Conservation (phyloP, 2,888 invertebrate species). For the Teleogryllus oceanicus region DNA sequence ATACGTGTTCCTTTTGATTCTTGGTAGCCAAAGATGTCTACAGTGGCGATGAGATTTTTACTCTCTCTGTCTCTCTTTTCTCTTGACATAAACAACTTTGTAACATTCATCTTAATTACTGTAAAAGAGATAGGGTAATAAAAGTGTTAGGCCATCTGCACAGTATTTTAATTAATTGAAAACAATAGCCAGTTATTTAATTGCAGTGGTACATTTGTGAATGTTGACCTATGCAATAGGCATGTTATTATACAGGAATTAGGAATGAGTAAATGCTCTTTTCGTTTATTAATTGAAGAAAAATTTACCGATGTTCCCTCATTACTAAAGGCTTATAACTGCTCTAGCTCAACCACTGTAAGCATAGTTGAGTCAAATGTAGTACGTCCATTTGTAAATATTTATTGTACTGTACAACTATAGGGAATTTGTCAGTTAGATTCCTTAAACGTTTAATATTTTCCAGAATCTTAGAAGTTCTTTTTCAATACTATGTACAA, state of each 20-base stretch:
- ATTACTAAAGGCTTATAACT: slow-evolving; percentile 18
- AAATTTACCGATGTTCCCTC: neutral
- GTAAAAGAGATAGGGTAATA: neutral
- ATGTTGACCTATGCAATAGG: slow-evolving; percentile 6
- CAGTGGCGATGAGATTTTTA: neutral
- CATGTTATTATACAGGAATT: neutral
- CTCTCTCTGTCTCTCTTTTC: neutral
- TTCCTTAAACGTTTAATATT: neutral
- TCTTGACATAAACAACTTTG: slow-evolving; percentile 11
- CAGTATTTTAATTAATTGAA: neutral
- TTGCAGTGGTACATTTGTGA: slow-evolving; percentile 4
- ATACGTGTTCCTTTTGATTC: neutral
- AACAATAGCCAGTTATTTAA: neutral
- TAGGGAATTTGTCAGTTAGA: slow-evolving; percentile 18
- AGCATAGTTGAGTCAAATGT: slow-evolving; percentile 7
- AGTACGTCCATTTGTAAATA: slow-evolving; percentile 11
- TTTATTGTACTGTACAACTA: neutral
- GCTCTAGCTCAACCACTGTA: slow-evolving; percentile 18
- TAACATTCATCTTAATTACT: neutral
- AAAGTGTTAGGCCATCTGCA: slow-evolving; percentile 4
- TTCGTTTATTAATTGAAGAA: neutral
- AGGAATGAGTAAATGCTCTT: neutral
- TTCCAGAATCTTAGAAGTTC: neutral
- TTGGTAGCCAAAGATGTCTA: slow-evolving; percentile 1
- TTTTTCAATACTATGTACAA: too few relatives aligned